Base-by-base conservation (phyloP, 2,113 vertebrate genomes). In the Psophia crepitans region DNA sequence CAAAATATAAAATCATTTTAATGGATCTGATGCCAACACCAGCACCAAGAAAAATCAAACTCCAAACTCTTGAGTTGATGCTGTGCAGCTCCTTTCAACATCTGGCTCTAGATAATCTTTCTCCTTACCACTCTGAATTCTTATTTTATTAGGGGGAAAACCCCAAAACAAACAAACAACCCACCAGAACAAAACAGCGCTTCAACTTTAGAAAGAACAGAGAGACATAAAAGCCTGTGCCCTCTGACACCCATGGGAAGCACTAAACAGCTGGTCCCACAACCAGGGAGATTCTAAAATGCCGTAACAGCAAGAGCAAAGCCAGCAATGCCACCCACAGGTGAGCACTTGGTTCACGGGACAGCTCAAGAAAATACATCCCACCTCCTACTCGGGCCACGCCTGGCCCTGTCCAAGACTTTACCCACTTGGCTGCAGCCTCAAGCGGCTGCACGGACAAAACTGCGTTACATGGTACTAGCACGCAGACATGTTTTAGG, bases 401-500 rank as follows among this genome's bases (percentile, higher is more conserved):
- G 24, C 27, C 89, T 22, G 58, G 23, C 30, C 39, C 54, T 48
- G n/a, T 16, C n/a, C 58, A 18, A 65, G 15, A 6, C 58, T 6
- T 48, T 10, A 20, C 27, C 64, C 78, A 13, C 54, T 10, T 0
- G 0, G 35, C 32, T 5, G 13, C 65, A 65, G 41, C 2, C 44
- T 6, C 56, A 32, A 1, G 2, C 3, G 32, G 44, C n/a, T 35
- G 17, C 30, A 56, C 2, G 9, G 41, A 28, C 14, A 13, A 28
- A 33, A 39, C 6, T 3, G 18, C 4, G 27, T 65, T 27, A 24
- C 14, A 19, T 1, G 5, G 26, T 9, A 18, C 5, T 5, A 27
- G 22, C 1, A 12, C 1, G 3, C 11, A 26, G 64, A 54, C 41
- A 56, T 1, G 14, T 49, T 84, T 64, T 12, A 12, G 0, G 30